phyloP scores from a whole-genome alignment of 2,113 vertebrate species.

The Oxyruncus cristatus region DNA sequence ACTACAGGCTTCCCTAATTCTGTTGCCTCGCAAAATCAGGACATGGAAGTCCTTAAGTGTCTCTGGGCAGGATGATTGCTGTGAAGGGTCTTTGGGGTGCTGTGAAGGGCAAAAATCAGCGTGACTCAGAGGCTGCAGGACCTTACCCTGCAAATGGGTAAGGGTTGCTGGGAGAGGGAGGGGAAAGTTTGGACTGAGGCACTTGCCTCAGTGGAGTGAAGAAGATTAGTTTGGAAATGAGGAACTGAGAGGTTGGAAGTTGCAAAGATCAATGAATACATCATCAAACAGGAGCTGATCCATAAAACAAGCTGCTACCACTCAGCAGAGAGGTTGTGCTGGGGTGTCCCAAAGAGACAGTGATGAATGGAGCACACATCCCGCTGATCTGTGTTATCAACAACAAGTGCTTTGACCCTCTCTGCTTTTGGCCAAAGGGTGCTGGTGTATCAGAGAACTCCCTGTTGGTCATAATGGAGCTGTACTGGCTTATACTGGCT shows the following conservation, averaged over 20 bases:
- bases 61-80: not conserved
- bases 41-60: not conserved
- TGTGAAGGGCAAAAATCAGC: not conserved
- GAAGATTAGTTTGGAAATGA: not conserved
- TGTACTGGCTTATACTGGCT: not conserved
- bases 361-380: not conserved
- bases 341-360: not conserved
- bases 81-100: not conserved
- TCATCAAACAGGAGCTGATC: not conserved
- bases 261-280: not conserved
- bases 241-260: not conserved
- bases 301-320: not conserved
- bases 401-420: not conserved
- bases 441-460: not conserved
- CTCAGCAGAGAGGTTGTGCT: not conserved
- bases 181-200: not conserved
- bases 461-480: not conserved
- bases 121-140: not conserved
- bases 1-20: not conserved
- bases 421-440: not conserved
- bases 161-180: not conserved
- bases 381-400: not conserved
- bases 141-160: not conserved
- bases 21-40: not conserved
- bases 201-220: not conserved